Conservation (phyloP, 1,140 invertebrate genomes). For the Heliothis virescens region DNA sequence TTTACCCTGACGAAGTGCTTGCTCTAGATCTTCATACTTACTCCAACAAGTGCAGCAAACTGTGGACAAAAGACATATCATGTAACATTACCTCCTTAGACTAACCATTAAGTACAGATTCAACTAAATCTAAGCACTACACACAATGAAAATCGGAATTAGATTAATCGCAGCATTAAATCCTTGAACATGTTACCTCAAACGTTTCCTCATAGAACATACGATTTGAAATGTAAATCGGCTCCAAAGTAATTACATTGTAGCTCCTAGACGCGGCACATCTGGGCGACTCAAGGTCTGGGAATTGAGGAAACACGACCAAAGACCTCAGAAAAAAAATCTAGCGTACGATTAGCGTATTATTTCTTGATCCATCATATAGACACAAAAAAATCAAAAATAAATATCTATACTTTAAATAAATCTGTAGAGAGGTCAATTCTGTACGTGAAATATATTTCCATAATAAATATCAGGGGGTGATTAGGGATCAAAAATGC, state of each 20-base stretch:
- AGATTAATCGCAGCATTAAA: slow-evolving; percentile 43
- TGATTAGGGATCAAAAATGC: too few relatives aligned
- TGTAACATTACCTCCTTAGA: too few relatives aligned
- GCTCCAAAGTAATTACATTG: slow-evolving; percentile 50
- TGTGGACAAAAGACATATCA: too few relatives aligned
- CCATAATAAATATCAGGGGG: too few relatives aligned
- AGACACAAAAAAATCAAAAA: slow-evolving; percentile 63
- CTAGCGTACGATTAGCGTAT: slow-evolving; percentile 62
- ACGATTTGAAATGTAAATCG: slow-evolving; percentile 56
- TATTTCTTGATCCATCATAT: slow-evolving; percentile 70
- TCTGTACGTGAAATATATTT: too few relatives aligned
- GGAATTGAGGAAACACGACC: slow-evolving; percentile 74
- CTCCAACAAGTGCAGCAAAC: too few relatives aligned
- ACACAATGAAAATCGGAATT: slow-evolving; percentile 14
- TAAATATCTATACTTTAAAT: slow-evolving; percentile 61
- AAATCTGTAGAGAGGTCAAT: too few relatives aligned
- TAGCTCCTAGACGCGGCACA: slow-evolving; percentile 62
- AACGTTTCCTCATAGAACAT: slow-evolving; percentile 50
- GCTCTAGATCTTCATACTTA: background rate
- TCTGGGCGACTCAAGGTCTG: slow-evolving; percentile 76
- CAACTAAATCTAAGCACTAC: background rate
- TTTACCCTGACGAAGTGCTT: too few relatives aligned
- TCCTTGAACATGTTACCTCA: slow-evolving; percentile 53
- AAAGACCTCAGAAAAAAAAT: slow-evolving; percentile 65
- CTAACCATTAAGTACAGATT: background rate